Conservation (phyloP, 2,888 invertebrate genomes). For the Mamestra brassicae region DNA sequence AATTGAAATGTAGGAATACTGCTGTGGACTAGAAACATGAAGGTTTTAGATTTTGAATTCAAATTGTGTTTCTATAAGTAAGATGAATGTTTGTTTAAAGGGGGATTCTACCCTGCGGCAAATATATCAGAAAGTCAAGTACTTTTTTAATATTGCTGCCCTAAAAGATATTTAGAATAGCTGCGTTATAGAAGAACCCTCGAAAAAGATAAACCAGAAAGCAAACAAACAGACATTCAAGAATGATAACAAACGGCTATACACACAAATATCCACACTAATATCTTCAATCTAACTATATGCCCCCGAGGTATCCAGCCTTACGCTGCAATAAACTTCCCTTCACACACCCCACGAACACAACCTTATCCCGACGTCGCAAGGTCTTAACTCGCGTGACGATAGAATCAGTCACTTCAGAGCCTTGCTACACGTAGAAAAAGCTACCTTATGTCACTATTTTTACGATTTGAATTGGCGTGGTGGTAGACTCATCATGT, state of each 20-base stretch:
- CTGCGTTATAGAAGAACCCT: slow-evolving; percentile 2
- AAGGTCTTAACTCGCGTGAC: slow-evolving; percentile 10
- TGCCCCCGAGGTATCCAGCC: slow-evolving; percentile 46
- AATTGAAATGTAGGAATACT: background rate
- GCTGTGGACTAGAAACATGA: background rate
- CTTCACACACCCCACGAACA: background rate
- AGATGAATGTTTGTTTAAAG: background rate
- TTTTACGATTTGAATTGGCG: background rate
- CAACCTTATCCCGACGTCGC: background rate
- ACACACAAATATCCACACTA: slow-evolving; percentile 49
- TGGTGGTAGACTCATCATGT: background rate
- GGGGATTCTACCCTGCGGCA: background rate
- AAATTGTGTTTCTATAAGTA: background rate
- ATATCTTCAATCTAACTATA: slow-evolving; percentile 62
- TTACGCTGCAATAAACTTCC: slow-evolving; percentile 62
- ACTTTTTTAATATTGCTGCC: background rate
- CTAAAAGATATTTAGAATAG: slow-evolving; percentile 20
- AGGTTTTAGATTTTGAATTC: background rate
- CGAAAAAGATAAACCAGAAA: slow-evolving; percentile 25
- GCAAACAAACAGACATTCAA: slow-evolving; percentile 32
- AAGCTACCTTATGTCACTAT: background rate
- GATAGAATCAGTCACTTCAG: slow-evolving; percentile 1
- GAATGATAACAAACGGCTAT: slow-evolving; percentile 42
- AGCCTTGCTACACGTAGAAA: background rate
- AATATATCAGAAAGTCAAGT: slow-evolving; percentile 1